Percentiles rank a stretch among this genome's conserved stretches.
phyloP scores from a whole-genome alignment of 2,113 vertebrate species.

The Stegastes partitus region DNA sequence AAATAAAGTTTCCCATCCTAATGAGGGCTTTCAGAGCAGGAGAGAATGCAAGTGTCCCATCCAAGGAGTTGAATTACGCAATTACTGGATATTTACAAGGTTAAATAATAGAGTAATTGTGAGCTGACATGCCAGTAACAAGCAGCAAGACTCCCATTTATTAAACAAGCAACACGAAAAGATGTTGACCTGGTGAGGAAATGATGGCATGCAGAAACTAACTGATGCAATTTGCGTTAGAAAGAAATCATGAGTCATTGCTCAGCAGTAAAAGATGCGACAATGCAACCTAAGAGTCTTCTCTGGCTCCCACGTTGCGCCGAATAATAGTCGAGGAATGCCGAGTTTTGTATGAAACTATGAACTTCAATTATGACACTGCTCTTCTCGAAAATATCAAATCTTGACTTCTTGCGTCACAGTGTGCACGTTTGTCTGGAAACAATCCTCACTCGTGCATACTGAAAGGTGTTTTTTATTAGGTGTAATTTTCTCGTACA shows the following conservation, averaged over 20 bases:
- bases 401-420: neutral
- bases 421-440: too few species aligned
- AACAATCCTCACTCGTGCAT: too few species aligned
- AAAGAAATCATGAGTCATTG: conserved; percentile 4
- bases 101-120: conserved; percentile 61
- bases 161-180: conserved; percentile 23
- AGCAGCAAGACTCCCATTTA: conserved; percentile 43
- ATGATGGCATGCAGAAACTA: neutral
- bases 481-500: neutral
- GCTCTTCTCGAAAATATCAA: too few species aligned
- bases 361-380: too few species aligned
- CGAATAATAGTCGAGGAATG: neutral
- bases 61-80: conserved; percentile 48
- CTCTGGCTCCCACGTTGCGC: neutral
- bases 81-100: conserved; percentile 72
- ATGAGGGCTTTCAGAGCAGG: conserved; percentile 55
- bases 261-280: neutral
- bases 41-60: conserved; percentile 56
- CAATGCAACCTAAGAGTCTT: neutral
- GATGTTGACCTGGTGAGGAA: conserved; percentile 15
- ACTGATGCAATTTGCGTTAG: neutral
- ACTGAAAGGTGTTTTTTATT: too few species aligned
- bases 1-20: conserved; percentile 72
- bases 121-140: conserved; percentile 49
- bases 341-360: neutral